phyloP scores from a whole-genome alignment of 2,113 vertebrate genomes.

The Pipra filicauda region DNA sequence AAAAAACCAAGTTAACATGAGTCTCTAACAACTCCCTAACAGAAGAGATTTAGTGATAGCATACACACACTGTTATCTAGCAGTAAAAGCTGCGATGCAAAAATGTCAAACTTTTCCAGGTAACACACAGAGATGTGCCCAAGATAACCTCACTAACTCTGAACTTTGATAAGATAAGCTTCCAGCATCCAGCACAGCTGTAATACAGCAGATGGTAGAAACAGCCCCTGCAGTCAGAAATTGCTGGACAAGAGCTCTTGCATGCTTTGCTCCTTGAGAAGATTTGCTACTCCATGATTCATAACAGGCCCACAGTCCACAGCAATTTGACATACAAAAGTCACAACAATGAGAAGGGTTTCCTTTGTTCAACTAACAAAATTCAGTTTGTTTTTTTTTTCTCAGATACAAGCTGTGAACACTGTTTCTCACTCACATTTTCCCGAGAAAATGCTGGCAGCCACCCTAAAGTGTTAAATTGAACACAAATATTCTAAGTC shows the following conservation, averaged over 20 bases:
- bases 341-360: background rate
- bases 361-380: background rate
- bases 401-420: background rate
- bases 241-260: background rate
- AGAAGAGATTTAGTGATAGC: background rate
- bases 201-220: background rate
- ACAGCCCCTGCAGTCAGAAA: background rate
- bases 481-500: background rate
- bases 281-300: background rate
- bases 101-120: constrained; percentile 6
- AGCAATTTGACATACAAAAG: background rate
- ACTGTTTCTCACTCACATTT: background rate
- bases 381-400: background rate
- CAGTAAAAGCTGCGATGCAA: background rate
- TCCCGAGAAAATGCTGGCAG: constrained; percentile 7
- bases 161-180: background rate
- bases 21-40: background rate
- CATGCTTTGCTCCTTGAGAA: background rate
- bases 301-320: background rate
- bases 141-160: constrained; percentile 12
- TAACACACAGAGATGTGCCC: background rate
- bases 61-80: background rate
- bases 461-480: background rate
- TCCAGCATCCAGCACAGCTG: background rate
- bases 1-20: background rate